Evolutionary conservation across 1,140 invertebrate species (phyloP).

Genomic region (Ostrea denselamellosa): DNA sequence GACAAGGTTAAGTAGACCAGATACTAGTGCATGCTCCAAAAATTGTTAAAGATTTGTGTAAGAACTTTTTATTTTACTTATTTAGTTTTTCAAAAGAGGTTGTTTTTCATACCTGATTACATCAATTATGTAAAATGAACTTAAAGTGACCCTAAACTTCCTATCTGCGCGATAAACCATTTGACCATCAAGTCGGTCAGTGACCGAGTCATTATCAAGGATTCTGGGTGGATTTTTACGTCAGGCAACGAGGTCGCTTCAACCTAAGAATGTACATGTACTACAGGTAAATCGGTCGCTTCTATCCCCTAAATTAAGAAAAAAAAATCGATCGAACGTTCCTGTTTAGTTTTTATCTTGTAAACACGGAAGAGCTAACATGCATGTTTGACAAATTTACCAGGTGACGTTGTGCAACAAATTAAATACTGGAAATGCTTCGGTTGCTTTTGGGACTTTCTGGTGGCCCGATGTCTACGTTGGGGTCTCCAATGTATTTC

Average conservation of each 20-base stretch:
- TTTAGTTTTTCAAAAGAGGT: no score
- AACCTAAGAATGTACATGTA: neutral
- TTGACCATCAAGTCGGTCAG: slow-evolving; percentile 21
- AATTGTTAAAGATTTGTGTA: no score
- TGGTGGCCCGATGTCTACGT: no score
- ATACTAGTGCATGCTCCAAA: no score
- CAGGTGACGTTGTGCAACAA: neutral
- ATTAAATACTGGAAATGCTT: neutral
- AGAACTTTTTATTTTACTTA: no score
- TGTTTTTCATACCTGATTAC: no score
- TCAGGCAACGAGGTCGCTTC: neutral
- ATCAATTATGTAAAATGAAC: neutral
- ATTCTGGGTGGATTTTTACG: neutral
- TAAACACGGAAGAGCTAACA: neutral
- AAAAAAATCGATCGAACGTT: slow-evolving; percentile 13
- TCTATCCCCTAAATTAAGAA: neutral
- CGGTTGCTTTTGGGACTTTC: neutral
- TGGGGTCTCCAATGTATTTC: neutral
- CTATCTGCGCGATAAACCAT: neutral
- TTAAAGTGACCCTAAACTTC: neutral
- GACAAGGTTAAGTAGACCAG: no score
- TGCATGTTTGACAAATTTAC: neutral
- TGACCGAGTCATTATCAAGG: slow-evolving; percentile 1
- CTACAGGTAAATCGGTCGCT: neutral
- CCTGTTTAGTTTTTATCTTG: neutral